Conservation (phyloP, 2,113 vertebrate species). For the Fulmarus glacialis region DNA sequence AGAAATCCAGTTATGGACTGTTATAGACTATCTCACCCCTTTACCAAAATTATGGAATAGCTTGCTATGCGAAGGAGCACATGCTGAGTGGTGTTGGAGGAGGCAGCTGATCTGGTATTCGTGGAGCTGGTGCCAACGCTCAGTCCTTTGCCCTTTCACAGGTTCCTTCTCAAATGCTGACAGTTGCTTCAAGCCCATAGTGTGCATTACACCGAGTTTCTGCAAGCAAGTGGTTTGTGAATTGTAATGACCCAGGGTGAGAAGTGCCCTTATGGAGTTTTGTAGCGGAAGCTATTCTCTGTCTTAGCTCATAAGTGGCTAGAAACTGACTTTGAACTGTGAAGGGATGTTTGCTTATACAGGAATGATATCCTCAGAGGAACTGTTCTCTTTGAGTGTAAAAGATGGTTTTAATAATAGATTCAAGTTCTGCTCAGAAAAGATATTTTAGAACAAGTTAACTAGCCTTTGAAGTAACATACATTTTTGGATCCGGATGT, state of each 20-base stretch:
- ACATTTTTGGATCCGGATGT: neutral
- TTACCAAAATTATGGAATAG: neutral
- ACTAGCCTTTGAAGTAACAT: neutral
- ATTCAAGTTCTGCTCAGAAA: neutral
- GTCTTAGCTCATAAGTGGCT: neutral
- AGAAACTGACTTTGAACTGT: neutral
- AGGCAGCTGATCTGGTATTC: accelerated
- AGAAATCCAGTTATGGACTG: neutral
- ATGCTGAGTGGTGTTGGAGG: neutral
- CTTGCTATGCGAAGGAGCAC: accelerated
- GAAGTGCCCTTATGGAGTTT: neutral
- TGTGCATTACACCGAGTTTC: neutral
- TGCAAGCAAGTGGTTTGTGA: neutral
- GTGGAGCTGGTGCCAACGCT: accelerated
- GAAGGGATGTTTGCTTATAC: neutral
- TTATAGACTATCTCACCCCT: neutral
- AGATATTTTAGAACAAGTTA: neutral
- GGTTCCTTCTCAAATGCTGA: neutral
- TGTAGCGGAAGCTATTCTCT: neutral
- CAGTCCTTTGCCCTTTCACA: neutral
- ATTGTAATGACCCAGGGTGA: neutral
- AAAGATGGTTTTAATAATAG: constrained; percentile 28
- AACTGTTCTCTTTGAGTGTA: neutral
- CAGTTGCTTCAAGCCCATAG: neutral
- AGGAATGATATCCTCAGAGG: neutral